Base-by-base conservation (phyloP, 92 coral and sea anemone species). In the Epizoanthus ramosus region DNA sequence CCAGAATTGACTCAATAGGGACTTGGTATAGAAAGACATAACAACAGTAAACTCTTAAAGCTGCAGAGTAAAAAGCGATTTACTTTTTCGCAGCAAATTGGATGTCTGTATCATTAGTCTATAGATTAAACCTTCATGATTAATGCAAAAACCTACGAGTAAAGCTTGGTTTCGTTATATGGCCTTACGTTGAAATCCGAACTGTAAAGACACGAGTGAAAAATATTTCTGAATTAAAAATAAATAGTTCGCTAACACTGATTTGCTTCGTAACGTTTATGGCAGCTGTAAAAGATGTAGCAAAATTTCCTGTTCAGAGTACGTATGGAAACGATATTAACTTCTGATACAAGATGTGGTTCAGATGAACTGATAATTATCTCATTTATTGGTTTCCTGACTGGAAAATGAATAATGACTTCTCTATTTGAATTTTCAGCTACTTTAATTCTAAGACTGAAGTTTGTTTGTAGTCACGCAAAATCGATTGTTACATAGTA, bases 281-380 rank as follows among this genome's bases (percentile, higher is more conserved):
- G 23, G 16, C 69, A 64, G 35, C 39, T 12, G 69, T 17, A 33
- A 24, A 25, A 24, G 18, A 14, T 15, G 22, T 14, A 41, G 9
- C 8, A 67, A 33, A 16, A 25, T 33, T 14, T 3, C 35, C 50
- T 33, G 72, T 16, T 67, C 15, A 12, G 16, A 50, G 14, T 50
- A 50, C 14, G 33, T 67, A 13, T 31, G 3, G 19, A 24, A 5
- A 17, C 69, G 16, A 16, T 64, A 21, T 64, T 64, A 15, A 24
- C 35, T 64, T 23, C 24, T 63, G 69, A 64, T 64, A 25, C 39
- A 64, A 64, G 69, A 24, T 64, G 35, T 63, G 68, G 22, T 63
- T 63, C 68, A 64, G 25, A 24, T 64, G 69, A 25, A 67, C 21
- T 33, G 72, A 67, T 67, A 67, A 67, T 67, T 67, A 41, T 33